Evolutionary conservation across 1,140 invertebrate species (phyloP).

Genomic region (Zaprionus taronus): DNA sequence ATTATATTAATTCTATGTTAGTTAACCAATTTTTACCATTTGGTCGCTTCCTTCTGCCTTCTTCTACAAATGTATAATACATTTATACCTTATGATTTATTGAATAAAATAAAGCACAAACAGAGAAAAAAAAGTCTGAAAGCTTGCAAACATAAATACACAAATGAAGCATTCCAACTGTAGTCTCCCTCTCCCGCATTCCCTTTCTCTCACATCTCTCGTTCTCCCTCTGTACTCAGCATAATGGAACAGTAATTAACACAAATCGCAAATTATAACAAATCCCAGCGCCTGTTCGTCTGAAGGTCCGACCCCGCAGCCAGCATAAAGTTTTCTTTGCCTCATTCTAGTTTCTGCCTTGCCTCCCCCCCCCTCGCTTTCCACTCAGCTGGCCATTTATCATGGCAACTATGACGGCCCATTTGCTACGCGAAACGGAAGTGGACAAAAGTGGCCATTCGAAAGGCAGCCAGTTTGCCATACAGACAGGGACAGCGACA

Average conservation of each 20-base stretch:
- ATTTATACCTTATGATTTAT: neutral
- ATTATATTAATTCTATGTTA: no score
- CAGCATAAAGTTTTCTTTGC: conserved; percentile 37
- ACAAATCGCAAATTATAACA: conserved; percentile 81
- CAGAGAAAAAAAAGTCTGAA: neutral
- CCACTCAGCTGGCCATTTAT: conserved; percentile 65
- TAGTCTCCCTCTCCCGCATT: neutral
- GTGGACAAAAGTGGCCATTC: conserved; percentile 70
- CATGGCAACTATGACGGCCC: conserved; percentile 72
- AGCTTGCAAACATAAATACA: neutral
- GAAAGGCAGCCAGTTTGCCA: conserved; percentile 12
- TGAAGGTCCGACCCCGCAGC: conserved; percentile 31
- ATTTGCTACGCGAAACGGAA: conserved; percentile 66
- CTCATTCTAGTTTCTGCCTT: conserved; percentile 29
- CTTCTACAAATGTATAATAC: no score
- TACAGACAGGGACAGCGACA: conserved; percentile 41
- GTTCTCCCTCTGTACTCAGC: conserved; percentile 15
- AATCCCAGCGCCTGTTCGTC: conserved; percentile 45
- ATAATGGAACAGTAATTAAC: conserved; percentile 81
- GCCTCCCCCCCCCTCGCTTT: conserved; percentile 32
- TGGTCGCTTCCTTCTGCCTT: no score
- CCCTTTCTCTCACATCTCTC: neutral
- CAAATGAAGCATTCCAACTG: neutral
- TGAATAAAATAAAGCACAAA: neutral
- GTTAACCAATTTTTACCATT: no score